Conservation (phyloP, 2,888 invertebrate species). For the Sthenelais limicola region DNA sequence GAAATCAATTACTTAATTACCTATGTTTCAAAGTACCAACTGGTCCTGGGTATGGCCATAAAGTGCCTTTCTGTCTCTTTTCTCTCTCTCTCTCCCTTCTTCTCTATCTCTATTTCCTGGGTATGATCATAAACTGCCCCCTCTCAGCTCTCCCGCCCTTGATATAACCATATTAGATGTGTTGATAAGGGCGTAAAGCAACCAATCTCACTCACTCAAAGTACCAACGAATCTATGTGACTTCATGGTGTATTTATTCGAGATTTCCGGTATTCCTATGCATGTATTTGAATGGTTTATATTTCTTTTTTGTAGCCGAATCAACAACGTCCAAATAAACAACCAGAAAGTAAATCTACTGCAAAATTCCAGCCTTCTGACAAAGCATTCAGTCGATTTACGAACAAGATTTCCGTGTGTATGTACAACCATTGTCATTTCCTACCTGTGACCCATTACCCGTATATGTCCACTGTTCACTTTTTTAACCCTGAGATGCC, state of each 20-base stretch:
- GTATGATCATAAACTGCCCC: too few relatives aligned
- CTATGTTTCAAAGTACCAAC: too few relatives aligned
- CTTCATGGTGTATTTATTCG: neutral
- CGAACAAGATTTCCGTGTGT: constrained; percentile 86
- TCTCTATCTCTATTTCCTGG: too few relatives aligned
- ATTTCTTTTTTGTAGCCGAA: constrained; percentile 28
- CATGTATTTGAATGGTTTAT: neutral
- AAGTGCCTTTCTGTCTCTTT: too few relatives aligned
- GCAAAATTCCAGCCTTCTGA: constrained; percentile 80
- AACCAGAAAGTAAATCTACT: constrained; percentile 8
- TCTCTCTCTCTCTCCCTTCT: too few relatives aligned
- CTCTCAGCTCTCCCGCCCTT: too few relatives aligned
- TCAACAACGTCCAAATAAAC: constrained; percentile 34
- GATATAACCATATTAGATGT: too few relatives aligned
- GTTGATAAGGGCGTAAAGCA: too few relatives aligned
- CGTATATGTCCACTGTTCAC: neutral
- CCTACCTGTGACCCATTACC: neutral
- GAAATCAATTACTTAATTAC: too few relatives aligned
- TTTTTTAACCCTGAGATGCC: too few relatives aligned
- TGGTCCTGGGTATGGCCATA: too few relatives aligned
- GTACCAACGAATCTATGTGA: neutral
- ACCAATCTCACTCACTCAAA: neutral
- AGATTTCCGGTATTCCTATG: neutral
- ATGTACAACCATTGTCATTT: constrained; percentile 45
- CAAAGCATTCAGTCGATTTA: constrained; percentile 84